A percentile compares a stretch with the other conserved stretches of the same genome.
Conservation (phyloP, 30 jellyfish, hydroid and myxozoan genomes). For the Pseudorhiza aurosa region DNA sequence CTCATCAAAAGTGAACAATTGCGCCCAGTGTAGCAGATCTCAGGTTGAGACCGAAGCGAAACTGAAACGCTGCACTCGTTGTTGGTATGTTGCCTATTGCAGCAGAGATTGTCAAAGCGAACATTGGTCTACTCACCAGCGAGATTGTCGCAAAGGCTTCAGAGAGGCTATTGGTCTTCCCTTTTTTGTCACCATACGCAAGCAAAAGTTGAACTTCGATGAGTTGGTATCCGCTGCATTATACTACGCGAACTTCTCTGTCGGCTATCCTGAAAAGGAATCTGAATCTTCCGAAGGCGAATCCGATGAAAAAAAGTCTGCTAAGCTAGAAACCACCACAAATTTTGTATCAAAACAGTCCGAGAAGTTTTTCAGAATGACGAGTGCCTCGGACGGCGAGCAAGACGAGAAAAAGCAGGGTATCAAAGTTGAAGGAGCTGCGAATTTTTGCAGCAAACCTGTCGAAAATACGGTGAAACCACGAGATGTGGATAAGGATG, state of each 20-base stretch:
- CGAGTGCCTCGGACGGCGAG: slow-evolving; percentile 47
- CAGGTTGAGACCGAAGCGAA: slow-evolving; percentile 52
- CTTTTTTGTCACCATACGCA: slow-evolving; percentile 59
- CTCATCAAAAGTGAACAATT: slow-evolving; percentile 11
- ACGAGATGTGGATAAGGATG: slow-evolving; percentile 38
- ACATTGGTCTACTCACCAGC: slow-evolving; percentile 83
- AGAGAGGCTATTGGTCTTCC: slow-evolving; percentile 84
- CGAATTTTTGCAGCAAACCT: neutral
- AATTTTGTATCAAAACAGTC: slow-evolving; percentile 1
- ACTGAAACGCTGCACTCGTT: slow-evolving; percentile 92
- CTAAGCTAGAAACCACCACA: neutral
- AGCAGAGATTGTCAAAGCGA: slow-evolving; percentile 84
- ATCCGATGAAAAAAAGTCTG: slow-evolving; percentile 16
- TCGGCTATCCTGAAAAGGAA: slow-evolving; percentile 33
- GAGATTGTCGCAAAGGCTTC: slow-evolving; percentile 72
- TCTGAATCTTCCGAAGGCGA: slow-evolving; percentile 31
- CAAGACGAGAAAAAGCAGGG: slow-evolving; percentile 43
- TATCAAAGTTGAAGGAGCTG: slow-evolving; percentile 13
- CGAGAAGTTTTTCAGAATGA: neutral
- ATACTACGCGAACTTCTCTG: slow-evolving; percentile 70
- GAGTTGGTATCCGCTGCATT: slow-evolving; percentile 41
- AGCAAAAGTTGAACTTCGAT: slow-evolving; percentile 43
- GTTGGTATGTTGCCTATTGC: slow-evolving; percentile 88
- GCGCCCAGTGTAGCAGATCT: slow-evolving; percentile 58
- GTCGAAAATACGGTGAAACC: slow-evolving; percentile 14